phyloP scores from a whole-genome alignment of 2,888 invertebrate species.

The Kuschelorhynchus macadamiae region DNA sequence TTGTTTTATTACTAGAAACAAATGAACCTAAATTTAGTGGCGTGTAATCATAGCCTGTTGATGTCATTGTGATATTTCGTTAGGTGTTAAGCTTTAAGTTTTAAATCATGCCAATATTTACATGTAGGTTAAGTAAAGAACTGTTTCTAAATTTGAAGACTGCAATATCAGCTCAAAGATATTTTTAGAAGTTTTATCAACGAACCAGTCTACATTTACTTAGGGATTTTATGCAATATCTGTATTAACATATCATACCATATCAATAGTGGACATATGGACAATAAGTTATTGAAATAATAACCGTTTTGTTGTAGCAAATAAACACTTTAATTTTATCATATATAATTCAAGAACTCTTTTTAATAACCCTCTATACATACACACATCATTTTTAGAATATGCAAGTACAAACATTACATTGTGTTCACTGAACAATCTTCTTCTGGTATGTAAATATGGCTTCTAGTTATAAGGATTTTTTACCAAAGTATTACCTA shows the following conservation, averaged over 20 bases:
- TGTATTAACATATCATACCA: constrained; percentile 28
- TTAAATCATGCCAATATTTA: constrained; percentile 40
- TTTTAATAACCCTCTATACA: too few relatives aligned
- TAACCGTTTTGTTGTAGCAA: too few relatives aligned
- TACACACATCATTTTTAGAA: too few relatives aligned
- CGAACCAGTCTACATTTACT: constrained; percentile 5
- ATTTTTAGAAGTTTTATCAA: constrained; percentile 30
- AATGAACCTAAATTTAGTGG: too few relatives aligned
- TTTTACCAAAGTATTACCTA: too few relatives aligned
- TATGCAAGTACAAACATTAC: too few relatives aligned
- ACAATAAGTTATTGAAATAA: too few relatives aligned
- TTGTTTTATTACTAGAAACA: constrained; percentile 12
- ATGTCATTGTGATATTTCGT: constrained; percentile 45
- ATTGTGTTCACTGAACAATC: too few relatives aligned
- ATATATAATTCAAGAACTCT: too few relatives aligned
- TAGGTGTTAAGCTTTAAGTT: constrained; percentile 36
- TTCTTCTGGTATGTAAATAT: too few relatives aligned
- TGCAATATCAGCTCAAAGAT: constrained; percentile 41
- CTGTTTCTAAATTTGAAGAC: constrained; percentile 33
- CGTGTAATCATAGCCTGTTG: constrained; percentile 25
- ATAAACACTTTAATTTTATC: too few relatives aligned
- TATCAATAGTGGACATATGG: constrained; percentile 22
- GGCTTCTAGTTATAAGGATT: too few relatives aligned
- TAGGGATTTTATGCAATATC: constrained; percentile 14
- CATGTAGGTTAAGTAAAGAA: constrained; percentile 18